phyloP scores from a whole-genome alignment of 2,888 invertebrate genomes.

The Ectobius pallidus region DNA sequence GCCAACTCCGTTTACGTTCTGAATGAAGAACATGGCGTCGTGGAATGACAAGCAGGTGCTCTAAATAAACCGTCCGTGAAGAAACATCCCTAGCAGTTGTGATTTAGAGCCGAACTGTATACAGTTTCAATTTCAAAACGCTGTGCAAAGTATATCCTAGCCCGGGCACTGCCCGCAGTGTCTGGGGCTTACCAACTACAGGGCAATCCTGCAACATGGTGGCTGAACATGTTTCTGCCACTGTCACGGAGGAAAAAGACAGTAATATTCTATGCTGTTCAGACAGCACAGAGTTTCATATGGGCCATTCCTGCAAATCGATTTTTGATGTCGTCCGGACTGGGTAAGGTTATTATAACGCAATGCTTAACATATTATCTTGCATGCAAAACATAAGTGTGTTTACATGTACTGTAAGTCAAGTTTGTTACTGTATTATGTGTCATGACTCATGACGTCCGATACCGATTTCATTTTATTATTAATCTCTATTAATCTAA shows the following conservation, averaged over 20 bases:
- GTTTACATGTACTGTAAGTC: too few relatives aligned
- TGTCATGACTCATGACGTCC: too few relatives aligned
- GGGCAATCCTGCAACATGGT: constrained; percentile 77
- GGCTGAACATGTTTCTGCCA: constrained; percentile 62
- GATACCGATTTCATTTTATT: not conserved
- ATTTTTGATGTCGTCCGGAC: constrained; percentile 87
- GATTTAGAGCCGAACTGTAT: too few relatives aligned
- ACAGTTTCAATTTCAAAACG: constrained; percentile 26
- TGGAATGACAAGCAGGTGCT: too few relatives aligned
- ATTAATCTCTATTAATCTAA: not conserved
- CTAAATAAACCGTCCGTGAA: too few relatives aligned
- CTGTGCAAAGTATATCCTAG: constrained; percentile 73
- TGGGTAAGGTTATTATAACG: constrained; percentile 69
- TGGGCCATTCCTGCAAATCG: constrained; percentile 65
- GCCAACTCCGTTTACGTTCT: not conserved
- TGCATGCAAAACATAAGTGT: too few relatives aligned
- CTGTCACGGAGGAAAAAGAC: constrained; percentile 53
- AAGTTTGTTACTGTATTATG: too few relatives aligned
- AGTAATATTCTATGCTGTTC: constrained; percentile 55
- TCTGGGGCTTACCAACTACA: constrained; percentile 84
- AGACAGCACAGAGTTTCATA: constrained; percentile 54
- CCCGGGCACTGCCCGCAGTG: constrained; percentile 88
- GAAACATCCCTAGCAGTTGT: too few relatives aligned
- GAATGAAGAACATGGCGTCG: not conserved
- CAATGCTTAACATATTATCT: too few relatives aligned